Percentiles rank a stretch among this genome's conserved stretches.
Evolutionary conservation across 2,113 vertebrate species (phyloP).

Genomic region (Capreolus pygargus): DNA sequence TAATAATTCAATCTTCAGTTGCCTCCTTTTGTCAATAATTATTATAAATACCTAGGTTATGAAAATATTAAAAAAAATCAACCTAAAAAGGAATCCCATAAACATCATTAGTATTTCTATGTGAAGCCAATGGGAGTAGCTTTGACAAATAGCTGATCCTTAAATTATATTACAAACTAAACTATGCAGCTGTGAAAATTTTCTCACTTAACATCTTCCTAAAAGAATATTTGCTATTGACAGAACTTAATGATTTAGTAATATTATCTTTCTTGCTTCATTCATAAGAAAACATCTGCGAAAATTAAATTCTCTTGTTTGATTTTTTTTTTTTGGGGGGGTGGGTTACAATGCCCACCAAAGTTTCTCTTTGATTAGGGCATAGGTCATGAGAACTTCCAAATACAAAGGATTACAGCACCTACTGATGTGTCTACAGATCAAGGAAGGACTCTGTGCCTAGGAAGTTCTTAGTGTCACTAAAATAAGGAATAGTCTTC

Average conservation of each 20-base stretch:
- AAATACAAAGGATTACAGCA: constrained; percentile 53
- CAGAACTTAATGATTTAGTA: not conserved
- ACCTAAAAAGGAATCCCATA: not conserved
- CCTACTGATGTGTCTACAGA: not conserved
- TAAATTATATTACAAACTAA: not conserved
- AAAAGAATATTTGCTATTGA: not conserved
- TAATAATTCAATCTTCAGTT: not conserved
- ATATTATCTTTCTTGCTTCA: not conserved
- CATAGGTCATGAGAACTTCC: constrained; percentile 74
- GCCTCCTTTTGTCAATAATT: constrained; percentile 2
- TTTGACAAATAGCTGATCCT: not conserved
- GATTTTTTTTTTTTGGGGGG: not conserved
- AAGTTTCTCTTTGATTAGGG: constrained; percentile 20
- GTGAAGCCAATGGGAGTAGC: not conserved
- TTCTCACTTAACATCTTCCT: not conserved
- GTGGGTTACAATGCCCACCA: not conserved
- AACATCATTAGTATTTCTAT: not conserved
- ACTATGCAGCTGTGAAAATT: not conserved
- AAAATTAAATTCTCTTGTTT: not conserved
- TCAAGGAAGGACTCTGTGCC: constrained; percentile 48
- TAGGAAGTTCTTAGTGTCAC: constrained; percentile 55
- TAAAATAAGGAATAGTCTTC: constrained; percentile 68
- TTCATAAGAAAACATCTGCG: not conserved
- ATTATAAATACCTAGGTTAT: not conserved
- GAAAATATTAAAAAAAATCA: not conserved